phyloP scores from a whole-genome alignment of 2,113 vertebrate species.

The Nanorana parkeri region DNA sequence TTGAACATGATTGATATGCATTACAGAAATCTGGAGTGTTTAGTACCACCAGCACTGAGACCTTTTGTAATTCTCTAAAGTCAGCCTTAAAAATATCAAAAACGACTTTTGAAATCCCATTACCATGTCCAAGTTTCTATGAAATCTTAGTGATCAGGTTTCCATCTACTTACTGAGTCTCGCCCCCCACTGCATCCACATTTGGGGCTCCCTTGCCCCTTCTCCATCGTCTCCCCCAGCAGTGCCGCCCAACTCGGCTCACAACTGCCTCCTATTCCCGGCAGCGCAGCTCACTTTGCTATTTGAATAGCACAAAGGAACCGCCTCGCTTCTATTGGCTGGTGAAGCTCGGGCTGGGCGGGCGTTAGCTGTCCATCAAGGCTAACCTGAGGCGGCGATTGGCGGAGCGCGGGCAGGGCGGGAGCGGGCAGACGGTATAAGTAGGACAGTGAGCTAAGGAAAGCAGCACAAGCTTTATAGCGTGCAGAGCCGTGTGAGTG shows the following conservation, averaged over 20 bases:
- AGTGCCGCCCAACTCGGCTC: neutral
- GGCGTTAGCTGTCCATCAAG: slow-evolving; percentile 76
- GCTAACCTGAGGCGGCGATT: slow-evolving; percentile 60
- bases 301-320: slow-evolving; percentile 85
- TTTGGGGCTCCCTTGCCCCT: no score
- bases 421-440: slow-evolving; percentile 67
- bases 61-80: no score
- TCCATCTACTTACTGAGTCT: no score
- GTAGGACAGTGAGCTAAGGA: slow-evolving; percentile 71
- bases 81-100: no score
- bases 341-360: slow-evolving; percentile 64
- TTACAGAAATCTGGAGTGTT: no score
- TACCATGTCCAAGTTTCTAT: no score
- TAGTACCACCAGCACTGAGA: no score
- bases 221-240: no score
- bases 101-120: no score
- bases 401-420: slow-evolving; percentile 62
- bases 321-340: slow-evolving; percentile 87
- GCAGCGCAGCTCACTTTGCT: slow-evolving; percentile 72
- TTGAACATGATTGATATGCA: no score
- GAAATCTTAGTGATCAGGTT: no score
- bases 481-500: slow-evolving; percentile 75
- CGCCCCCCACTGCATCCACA: no score
- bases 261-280: slow-evolving; percentile 67
- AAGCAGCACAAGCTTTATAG: slow-evolving; percentile 66